phyloP scores from a whole-genome alignment of 2,888 invertebrate species.

The Axea sp. region DNA sequence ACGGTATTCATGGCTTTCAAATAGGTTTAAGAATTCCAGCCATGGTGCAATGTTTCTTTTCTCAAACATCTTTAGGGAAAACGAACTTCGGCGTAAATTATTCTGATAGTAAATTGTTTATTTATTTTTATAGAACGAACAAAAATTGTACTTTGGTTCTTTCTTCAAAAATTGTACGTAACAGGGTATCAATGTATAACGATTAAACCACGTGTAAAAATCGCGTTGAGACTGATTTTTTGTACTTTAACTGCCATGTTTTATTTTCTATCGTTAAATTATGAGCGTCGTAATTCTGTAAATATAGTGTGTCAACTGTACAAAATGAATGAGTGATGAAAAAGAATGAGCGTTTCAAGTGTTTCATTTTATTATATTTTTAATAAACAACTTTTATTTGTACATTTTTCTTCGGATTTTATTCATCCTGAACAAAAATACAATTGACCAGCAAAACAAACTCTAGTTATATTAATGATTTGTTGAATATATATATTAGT shows the following conservation, averaged over 20 bases:
- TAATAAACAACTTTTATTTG: constrained; percentile 71
- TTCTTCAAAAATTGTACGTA: constrained; percentile 28
- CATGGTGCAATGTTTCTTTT: constrained; percentile 65
- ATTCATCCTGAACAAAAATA: no score
- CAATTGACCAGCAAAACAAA: no score
- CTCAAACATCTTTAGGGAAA: constrained; percentile 21
- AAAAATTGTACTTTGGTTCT: constrained; percentile 25
- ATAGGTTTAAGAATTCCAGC: constrained; percentile 59
- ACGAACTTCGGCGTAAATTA: constrained; percentile 29
- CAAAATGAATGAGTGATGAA: constrained; percentile 29
- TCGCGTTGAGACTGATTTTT: constrained; percentile 66
- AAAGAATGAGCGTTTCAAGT: constrained; percentile 38
- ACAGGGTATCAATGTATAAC: constrained; percentile 59
- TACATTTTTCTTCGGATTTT: no score
- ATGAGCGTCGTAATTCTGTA: constrained; percentile 68
- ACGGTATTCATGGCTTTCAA: constrained; percentile 13
- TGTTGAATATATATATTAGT: no score
- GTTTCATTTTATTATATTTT: constrained; percentile 74
- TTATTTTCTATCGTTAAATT: constrained; percentile 72
- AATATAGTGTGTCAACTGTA: constrained; percentile 68
- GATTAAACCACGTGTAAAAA: constrained; percentile 35
- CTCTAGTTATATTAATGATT: no score
- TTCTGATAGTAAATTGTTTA: constrained; percentile 28
- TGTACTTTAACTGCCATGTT: constrained; percentile 69
- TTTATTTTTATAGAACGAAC: constrained; percentile 31